These are phyloP conservation scores for Tenrec ecaudatus DNA, from an alignment of 2,113 vertebrate species.

Conservation along the genomic window DNA sequence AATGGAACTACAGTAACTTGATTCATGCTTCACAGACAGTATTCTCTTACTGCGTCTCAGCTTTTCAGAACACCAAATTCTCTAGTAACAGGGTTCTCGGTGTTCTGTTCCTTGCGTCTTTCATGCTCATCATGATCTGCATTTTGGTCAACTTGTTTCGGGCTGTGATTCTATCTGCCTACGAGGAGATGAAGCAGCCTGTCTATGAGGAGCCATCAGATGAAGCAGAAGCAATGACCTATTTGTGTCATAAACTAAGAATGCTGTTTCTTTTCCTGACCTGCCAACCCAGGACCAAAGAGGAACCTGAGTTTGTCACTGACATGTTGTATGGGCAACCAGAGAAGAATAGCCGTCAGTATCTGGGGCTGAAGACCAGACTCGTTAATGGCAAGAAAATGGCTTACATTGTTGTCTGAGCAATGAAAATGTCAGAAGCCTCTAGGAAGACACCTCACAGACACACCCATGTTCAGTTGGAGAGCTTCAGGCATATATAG, in stretches of 20 bases:
- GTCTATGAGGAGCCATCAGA: conserved; percentile 81
- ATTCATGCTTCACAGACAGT: conserved; percentile 79
- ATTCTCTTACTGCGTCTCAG: conserved; percentile 80
- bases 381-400: conserved; percentile 77
- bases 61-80: conserved; percentile 77
- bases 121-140: conserved; percentile 83
- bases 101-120: conserved; percentile 79
- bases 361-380: conserved; percentile 82
- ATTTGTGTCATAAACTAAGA: conserved; percentile 64
- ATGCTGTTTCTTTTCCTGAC: neutral
- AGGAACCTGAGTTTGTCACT: conserved; percentile 24
- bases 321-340: conserved; percentile 73
- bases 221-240: conserved; percentile 76
- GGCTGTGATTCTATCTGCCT: conserved; percentile 81
- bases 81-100: conserved; percentile 71
- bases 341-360: conserved; percentile 8
- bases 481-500: too few species aligned
- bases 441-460: neutral
- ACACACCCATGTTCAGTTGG: neutral
- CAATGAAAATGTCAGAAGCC: neutral
- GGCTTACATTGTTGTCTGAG: conserved; percentile 82
- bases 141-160: conserved; percentile 82
- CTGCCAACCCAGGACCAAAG: neutral
- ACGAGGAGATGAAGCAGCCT: conserved; percentile 72
- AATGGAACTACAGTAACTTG: conserved; percentile 81